phyloP scores from a whole-genome alignment of 2,888 invertebrate genomes.

The Aquatica leii region DNA sequence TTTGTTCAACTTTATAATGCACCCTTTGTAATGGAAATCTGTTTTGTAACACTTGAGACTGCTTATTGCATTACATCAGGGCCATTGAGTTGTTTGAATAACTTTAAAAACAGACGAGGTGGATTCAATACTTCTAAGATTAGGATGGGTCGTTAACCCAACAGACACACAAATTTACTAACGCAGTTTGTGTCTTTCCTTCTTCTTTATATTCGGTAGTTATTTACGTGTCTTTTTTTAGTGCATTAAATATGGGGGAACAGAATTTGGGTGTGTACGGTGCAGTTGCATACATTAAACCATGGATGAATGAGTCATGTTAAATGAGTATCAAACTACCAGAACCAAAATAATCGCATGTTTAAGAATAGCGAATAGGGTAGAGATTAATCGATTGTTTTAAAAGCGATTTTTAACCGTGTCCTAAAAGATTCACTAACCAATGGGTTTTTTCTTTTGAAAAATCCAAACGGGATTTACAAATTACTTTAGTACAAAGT shows the following conservation, averaged over 20 bases:
- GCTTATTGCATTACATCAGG: slow-evolving; percentile 38
- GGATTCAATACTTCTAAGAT: slow-evolving; percentile 51
- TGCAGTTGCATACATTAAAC: slow-evolving; percentile 37
- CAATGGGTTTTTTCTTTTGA: too few species aligned
- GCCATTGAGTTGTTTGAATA: slow-evolving; percentile 39
- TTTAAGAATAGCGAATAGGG: slow-evolving; percentile 19
- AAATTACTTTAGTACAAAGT: too few species aligned
- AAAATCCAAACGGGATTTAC: too few species aligned
- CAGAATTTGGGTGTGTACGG: slow-evolving; percentile 42
- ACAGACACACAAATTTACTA: slow-evolving; percentile 31
- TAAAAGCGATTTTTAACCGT: background rate
- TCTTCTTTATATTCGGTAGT: slow-evolving; percentile 18
- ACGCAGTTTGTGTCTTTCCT: slow-evolving; percentile 18
- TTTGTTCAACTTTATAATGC: slow-evolving; percentile 22
- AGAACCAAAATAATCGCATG: slow-evolving; percentile 32
- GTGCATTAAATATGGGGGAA: slow-evolving; percentile 16
- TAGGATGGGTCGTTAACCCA: slow-evolving; percentile 52
- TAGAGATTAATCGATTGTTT: slow-evolving; percentile 14
- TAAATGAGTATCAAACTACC: slow-evolving; percentile 29
- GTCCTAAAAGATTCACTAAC: too few species aligned
- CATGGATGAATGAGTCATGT: slow-evolving; percentile 33
- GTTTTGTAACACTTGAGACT: slow-evolving; percentile 38
- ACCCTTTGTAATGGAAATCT: slow-evolving; percentile 38
- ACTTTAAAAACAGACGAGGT: slow-evolving; percentile 34
- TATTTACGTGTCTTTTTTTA: slow-evolving; percentile 16